Percentiles rank a stretch among this genome's conserved stretches.
phyloP scores from a whole-genome alignment of 2,888 invertebrate species.

The Caenorhabditis angaria region DNA sequence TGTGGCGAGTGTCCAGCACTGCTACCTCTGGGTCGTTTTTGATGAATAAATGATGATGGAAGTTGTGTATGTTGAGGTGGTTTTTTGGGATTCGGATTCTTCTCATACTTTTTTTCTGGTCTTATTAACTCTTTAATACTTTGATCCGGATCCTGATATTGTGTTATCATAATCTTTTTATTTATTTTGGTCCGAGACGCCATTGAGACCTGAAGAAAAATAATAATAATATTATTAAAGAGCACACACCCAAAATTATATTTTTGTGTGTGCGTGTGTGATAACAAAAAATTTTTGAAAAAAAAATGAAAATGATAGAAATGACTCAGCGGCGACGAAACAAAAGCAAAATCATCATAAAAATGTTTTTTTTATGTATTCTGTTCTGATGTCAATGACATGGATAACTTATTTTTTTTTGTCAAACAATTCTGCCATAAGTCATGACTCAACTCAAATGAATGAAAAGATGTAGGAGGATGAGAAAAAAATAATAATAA shows the following conservation, averaged over 20 bases:
- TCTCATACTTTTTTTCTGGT: constrained; percentile 43
- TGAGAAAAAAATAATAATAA: not conserved
- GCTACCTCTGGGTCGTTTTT: constrained; percentile 39
- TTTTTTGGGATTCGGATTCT: constrained; percentile 42
- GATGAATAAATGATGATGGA: constrained; percentile 34
- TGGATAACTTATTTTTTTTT: constrained; percentile 7
- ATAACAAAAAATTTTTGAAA: constrained; percentile 5
- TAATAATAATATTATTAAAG: not conserved
- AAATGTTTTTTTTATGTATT: not conserved
- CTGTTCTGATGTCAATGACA: not conserved
- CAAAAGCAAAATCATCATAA: constrained; percentile 6
- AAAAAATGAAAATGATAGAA: not conserved
- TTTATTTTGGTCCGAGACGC: constrained; percentile 29
- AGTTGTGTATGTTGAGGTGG: constrained; percentile 23
- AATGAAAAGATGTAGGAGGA: not conserved
- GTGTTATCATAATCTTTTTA: constrained; percentile 30
- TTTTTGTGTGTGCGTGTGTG: not conserved
- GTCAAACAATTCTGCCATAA: constrained; percentile 5
- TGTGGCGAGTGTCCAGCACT: constrained; percentile 54
- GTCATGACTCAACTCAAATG: not conserved
- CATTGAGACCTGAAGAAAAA: constrained; percentile 15
- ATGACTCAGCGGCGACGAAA: not conserved
- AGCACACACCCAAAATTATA: not conserved
- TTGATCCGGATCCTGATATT: constrained; percentile 37
- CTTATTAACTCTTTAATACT: constrained; percentile 42